Evolutionary conservation across 2,797 vertebrate species (phyloP), one percentile per base, ranked within the genome.

Genomic region (Muscicapa comitata): DNA sequence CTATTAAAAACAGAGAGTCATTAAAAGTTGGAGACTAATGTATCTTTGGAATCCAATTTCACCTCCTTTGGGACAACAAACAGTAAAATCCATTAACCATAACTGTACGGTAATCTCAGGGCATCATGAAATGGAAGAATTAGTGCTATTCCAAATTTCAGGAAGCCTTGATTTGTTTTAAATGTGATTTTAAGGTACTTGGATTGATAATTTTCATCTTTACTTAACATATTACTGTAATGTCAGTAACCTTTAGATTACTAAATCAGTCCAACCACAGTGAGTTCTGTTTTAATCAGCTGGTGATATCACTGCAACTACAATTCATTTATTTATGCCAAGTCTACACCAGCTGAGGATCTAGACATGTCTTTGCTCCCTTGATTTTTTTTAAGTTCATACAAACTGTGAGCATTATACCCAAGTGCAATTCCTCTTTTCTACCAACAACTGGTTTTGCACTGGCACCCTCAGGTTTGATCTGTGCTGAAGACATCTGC

Each of bases 401-500:
- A 65, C 40, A 78, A 92, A 86, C 29, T 33, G 20, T 48, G 66
- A 87, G n/a, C 75, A 61, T 54, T 81, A 72, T 6, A 73, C 5
- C 7, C 38, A 74, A 80, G 29, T 10, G 35, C 9, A 5, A 81
- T 42, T 72, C 57, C 24, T 70, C 59, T 90, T 90, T 88, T 72
- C 72, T 83, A 18, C 71, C 59, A 75, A 78, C 78, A 63, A 74
- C 12, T 53, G 66, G 54, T 13, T 90, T 92, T 92, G 85, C 75
- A 72, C 70, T 86, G 90, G 53, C 85, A 82, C 66, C 77, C 73
- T 85, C 67, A 74, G 88, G 91, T 92, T 54, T 92, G 86, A 42
- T 93, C 78, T 68, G 47, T 78, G 70, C 91, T 91, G 90, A 63
- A 82, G 89, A 91, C 96, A 96, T 94, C 93, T 96, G 96, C 93